Evolutionary conservation across 2,113 vertebrate species (phyloP).

Genomic region (Morone saxatilis): DNA sequence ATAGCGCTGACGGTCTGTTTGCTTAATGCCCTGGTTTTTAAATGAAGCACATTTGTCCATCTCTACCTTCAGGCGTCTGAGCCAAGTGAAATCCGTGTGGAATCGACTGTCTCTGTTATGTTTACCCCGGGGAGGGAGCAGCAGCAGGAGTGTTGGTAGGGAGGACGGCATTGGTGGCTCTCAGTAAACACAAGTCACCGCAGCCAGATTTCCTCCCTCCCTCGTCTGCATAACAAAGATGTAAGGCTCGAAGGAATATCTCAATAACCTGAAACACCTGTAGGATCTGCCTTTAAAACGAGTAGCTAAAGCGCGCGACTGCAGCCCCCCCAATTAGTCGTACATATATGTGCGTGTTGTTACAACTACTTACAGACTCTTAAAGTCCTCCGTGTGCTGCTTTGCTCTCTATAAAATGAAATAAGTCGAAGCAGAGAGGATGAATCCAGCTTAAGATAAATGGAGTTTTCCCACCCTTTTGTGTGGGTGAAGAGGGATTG

Average conservation of each 20-base stretch:
- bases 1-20: slow-evolving; percentile 1
- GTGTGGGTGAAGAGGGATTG: slow-evolving; percentile 50
- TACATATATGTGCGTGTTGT: neutral
- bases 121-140: slow-evolving; percentile 56
- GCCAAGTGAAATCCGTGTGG: slow-evolving; percentile 54
- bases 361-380: neutral
- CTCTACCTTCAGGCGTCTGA: slow-evolving; percentile 33
- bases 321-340: neutral
- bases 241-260: neutral
- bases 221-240: neutral
- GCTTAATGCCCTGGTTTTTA: slow-evolving; percentile 1
- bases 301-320: neutral
- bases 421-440: slow-evolving; percentile 20
- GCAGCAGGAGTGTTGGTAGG: slow-evolving; percentile 6
- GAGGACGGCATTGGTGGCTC: slow-evolving; percentile 27
- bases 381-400: neutral
- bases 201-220: neutral
- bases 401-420: neutral
- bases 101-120: slow-evolving; percentile 68
- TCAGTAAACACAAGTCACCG: slow-evolving; percentile 27
- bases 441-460: slow-evolving; percentile 15
- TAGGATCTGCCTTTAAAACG: neutral
- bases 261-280: slow-evolving; percentile 23
- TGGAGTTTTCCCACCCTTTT: slow-evolving; percentile 44
- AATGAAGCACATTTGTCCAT: slow-evolving; percentile 24